Base-by-base conservation (phyloP, 2,888 invertebrate species). In the Eristalinus aeneus region DNA sequence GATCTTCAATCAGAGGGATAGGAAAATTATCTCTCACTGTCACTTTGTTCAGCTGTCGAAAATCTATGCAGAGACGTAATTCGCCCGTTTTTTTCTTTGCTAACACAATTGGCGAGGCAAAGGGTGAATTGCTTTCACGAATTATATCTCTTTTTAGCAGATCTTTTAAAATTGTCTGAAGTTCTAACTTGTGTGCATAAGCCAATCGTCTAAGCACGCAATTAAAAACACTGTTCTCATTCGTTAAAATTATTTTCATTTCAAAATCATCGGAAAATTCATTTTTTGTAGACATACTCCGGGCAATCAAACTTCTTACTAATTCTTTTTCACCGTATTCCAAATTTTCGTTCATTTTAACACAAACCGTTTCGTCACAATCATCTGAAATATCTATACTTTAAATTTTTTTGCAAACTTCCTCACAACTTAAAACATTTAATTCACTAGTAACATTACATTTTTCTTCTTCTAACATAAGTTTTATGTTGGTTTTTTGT, bases 181-280 rank as follows among this genome's bases (percentile, higher is more conserved):
- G n/a, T n/a, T n/a, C 56, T 6, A 54, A 6, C 23, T 63, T 68
- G 34, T 80, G 73, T 2, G 63, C 60, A 39, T 53, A 71, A 4
- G 81, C 46, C 20, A 80, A 53, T 11, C 80, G 73, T 27, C 68
- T 9, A 5, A 68, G 81, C 12, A 54, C 16, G 10, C 64, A 81
- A 71, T 81, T 61, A 39, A 76, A 81, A 75, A 56, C 54, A 63
- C 60, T 75, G 11, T 69, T 77, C 56, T 16, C 10, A 23, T 77
- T 22, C 0, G 69, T 69, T 2, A 71, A 46, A 31, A 46, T 16
- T 31, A 77, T 71, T 71, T 64, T 71, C 64, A 77, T 77, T 53
- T 56, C 69, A 64, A 32, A 76, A 54, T 76, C 36, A 34, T 61
- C 34, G 32, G 12, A 0, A 46, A 60, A 32, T 4, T 11, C 1